Base-by-base conservation (phyloP, 2,113 vertebrate genomes). In the Megaleporinus macrocephalus region DNA sequence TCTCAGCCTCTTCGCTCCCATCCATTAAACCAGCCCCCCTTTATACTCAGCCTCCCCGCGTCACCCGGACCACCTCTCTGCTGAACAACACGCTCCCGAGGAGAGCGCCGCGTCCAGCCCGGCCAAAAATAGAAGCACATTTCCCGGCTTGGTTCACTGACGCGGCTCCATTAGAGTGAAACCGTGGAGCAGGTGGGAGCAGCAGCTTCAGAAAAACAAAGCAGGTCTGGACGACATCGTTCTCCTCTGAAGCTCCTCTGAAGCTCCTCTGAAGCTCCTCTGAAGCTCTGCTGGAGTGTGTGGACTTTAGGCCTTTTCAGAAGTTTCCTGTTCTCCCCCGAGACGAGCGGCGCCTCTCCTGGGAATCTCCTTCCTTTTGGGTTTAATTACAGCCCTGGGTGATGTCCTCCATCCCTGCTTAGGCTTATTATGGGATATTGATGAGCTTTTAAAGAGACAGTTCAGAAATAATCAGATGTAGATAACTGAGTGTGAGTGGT, bases 381-480 rank as follows among this genome's bases (percentile, higher is more conserved):
- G 22, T 65, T 83, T 86, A 82, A 86, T 86, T 84, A 72, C 41
- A 51, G 80, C 86, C 77, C 57, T 27, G 66, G 80, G 83, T 85
- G 69, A 62, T 29, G 68, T 85, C 49, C 72, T 44, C 73, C 27
- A 62, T 79, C 73, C 30, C 72, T 24, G 44, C 36, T 66, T 66
- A n/a, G 5, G 76, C 63, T 53, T 71, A 76, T 74, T 47, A 33
- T 68, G 62, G 70, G 69, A 73, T 59, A 73, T 18, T 11, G 22
- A 16, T 36, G n/a, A 24, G 33, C 36, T 74, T 27, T 80, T 41
- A 74, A 9, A 33, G 15, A 20, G 18, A 30, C 3, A 10, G 29
- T 33, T 33, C 29, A 33, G 62, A 3, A 14, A 29, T 29, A 65
- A 15, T 26, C 24, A 13, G 1, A 62, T n/a, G n/a, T n/a, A n/a